Conservation (phyloP, 2,797 vertebrate species). For the Phalanger gymnotis region DNA sequence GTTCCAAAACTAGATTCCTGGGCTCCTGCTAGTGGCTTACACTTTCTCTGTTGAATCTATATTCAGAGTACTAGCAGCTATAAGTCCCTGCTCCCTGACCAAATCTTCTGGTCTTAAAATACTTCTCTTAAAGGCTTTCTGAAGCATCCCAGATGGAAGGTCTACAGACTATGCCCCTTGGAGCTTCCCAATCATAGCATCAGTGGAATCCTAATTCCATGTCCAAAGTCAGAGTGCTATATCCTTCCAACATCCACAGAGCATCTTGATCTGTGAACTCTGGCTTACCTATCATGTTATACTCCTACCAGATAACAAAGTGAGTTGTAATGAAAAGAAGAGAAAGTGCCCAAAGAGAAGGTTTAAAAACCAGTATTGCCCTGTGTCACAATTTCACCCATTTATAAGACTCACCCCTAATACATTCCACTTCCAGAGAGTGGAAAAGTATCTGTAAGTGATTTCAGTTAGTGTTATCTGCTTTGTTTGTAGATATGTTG, state of each 20-base stretch:
- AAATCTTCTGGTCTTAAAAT: background rate
- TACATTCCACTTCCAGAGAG: background rate
- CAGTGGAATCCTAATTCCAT: background rate
- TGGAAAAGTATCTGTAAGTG: fast-evolving
- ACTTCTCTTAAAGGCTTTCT: background rate
- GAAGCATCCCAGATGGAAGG: background rate
- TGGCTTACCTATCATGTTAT: background rate
- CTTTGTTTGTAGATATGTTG: background rate
- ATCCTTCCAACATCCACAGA: background rate
- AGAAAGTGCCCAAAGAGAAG: background rate
- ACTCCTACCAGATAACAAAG: background rate
- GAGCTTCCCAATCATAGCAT: background rate
- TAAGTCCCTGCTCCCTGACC: background rate
- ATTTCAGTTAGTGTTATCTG: background rate
- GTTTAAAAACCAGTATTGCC: background rate
- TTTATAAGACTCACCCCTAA: background rate
- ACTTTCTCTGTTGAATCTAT: background rate
- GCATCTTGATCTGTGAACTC: background rate
- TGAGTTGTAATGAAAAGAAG: background rate
- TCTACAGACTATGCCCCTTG: background rate
- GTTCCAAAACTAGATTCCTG: background rate
- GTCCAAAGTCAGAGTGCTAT: background rate
- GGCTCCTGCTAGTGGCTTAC: no score
- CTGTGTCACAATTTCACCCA: background rate
- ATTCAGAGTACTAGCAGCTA: background rate